Conservation (phyloP, 2,113 vertebrate species). For the Salvelinus namaycush region DNA sequence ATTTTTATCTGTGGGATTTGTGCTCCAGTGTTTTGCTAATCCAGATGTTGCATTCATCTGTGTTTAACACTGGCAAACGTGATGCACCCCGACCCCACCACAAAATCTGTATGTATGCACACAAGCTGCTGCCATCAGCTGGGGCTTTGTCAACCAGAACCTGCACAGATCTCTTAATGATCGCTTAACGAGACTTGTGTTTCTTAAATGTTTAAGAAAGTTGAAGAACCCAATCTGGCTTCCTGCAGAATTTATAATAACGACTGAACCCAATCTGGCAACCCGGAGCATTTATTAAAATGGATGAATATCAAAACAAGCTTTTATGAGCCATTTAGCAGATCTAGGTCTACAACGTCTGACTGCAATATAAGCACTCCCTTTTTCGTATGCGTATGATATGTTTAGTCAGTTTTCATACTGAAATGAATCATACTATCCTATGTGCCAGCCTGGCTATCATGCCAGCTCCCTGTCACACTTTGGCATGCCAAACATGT, state of each 20-base stretch:
- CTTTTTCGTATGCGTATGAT: neutral
- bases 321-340: no score
- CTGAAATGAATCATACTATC: no score
- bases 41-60: slow-evolving; percentile 47
- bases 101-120: neutral
- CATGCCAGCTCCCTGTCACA: no score
- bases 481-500: no score
- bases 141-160: neutral
- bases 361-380: neutral
- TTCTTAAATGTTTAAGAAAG: neutral
- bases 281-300: neutral
- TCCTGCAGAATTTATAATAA: no score
- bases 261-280: neutral
- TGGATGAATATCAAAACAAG: no score
- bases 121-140: neutral
- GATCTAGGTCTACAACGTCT: no score
- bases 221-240: neutral
- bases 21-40: slow-evolving; percentile 14
- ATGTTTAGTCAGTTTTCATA: no score
- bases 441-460: no score
- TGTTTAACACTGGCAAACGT: neutral
- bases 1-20: slow-evolving; percentile 47
- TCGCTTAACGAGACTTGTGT: neutral
- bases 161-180: neutral
- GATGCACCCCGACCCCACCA: neutral